A percentile compares a stretch with the other conserved stretches of the same genome.
phyloP scores from a whole-genome alignment of 2,113 vertebrate species.

The Halcyon senegalensis region DNA sequence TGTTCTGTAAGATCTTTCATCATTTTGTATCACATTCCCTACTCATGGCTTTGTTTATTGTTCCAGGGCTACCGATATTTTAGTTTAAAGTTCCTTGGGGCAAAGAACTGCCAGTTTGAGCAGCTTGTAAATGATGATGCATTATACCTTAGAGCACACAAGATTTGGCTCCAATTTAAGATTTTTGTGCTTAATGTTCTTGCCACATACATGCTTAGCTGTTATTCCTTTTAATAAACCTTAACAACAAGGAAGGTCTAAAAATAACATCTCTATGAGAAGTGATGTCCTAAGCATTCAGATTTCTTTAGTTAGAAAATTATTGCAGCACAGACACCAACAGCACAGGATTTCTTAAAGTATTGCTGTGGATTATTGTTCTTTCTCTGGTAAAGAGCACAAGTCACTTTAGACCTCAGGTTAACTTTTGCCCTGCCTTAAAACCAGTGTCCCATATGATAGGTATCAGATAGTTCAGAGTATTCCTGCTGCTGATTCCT shows the following conservation, averaged over 20 bases:
- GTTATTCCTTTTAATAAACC: background rate
- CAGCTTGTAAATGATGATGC: background rate
- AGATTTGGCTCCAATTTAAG: background rate
- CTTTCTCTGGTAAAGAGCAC: background rate
- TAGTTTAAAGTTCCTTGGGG: background rate
- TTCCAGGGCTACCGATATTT: background rate
- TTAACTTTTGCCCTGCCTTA: background rate
- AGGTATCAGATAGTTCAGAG: background rate
- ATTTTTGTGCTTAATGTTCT: background rate
- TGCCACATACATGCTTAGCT: background rate
- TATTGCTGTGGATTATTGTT: background rate
- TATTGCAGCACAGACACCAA: background rate
- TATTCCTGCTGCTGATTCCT: background rate
- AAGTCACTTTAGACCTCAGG: background rate
- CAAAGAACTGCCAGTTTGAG: background rate
- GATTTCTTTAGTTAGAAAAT: background rate
- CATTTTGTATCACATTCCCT: background rate
- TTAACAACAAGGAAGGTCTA: background rate
- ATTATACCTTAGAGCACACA: background rate
- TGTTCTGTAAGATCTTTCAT: background rate
- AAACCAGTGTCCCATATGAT: background rate
- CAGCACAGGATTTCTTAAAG: background rate
- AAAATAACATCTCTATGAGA: background rate
- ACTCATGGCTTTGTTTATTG: background rate
- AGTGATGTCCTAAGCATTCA: background rate